Percentiles rank a stretch among this genome's conserved stretches.
Evolutionary conservation across 2,888 invertebrate species (phyloP).

Genomic region (Rhingia campestris): DNA sequence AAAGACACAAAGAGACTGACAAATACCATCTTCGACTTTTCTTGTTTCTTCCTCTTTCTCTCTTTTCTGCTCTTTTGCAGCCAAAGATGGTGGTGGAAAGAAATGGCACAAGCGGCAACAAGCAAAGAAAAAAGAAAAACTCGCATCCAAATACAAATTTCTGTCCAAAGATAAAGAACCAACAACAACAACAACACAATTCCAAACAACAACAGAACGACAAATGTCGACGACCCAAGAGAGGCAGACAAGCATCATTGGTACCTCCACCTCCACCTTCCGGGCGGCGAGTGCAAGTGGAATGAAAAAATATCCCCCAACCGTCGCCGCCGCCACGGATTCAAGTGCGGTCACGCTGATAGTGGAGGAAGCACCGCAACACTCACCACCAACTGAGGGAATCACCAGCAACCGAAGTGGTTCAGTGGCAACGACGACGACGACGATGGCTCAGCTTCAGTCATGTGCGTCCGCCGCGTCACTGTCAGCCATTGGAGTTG

Average conservation of each 20-base stretch:
- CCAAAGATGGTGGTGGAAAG: slow-evolving; percentile 66
- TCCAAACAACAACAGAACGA: slow-evolving; percentile 40
- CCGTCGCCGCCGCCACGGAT: not conserved
- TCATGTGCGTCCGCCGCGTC: slow-evolving; percentile 71
- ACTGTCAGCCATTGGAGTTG: slow-evolving; percentile 48
- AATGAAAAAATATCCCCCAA: slow-evolving; percentile 26
- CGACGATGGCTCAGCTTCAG: slow-evolving; percentile 42
- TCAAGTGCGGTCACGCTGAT: slow-evolving; percentile 40
- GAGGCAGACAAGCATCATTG: slow-evolving; percentile 36
- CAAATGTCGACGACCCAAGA: slow-evolving; percentile 66
- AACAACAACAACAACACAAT: slow-evolving; percentile 12
- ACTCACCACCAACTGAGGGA: slow-evolving; percentile 41
- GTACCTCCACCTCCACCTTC: slow-evolving; percentile 10
- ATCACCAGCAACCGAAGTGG: slow-evolving; percentile 28
- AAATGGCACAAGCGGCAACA: slow-evolving; percentile 57
- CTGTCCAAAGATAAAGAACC: slow-evolving; percentile 28
- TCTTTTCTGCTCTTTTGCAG: slow-evolving; percentile 43
- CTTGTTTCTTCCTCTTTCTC: slow-evolving; percentile 31
- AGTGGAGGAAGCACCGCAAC: slow-evolving; percentile 35
- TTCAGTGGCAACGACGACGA: not conserved
- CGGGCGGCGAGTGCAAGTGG: not conserved
- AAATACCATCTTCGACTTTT: slow-evolving; percentile 42
- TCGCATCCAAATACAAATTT: slow-evolving; percentile 49
- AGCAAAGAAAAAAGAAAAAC: slow-evolving; percentile 65
- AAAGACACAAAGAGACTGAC: slow-evolving; percentile 15